phyloP scores from a whole-genome alignment of 2,797 vertebrate species.

The Gymnoscopelus braueri region DNA sequence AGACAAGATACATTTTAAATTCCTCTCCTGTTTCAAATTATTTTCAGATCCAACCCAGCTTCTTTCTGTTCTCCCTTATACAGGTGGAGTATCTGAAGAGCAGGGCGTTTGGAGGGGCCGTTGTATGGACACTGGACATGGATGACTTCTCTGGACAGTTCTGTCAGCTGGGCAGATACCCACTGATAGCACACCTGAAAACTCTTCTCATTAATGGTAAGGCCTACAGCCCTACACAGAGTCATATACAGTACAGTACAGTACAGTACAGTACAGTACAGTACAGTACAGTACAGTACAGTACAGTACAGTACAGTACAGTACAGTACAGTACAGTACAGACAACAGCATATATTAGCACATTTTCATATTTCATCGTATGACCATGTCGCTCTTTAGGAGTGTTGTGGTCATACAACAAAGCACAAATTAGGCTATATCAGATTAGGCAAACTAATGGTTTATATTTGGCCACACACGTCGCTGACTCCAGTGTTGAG shows the following conservation, averaged over 20 bases:
- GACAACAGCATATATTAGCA: not conserved
- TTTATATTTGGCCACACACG: no score
- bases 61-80: not conserved
- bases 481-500: not conserved
- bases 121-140: conserved; percentile 72
- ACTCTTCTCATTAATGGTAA: conserved; percentile 57
- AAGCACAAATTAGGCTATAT: not conserved
- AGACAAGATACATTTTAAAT: not conserved
- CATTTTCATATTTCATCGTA: conserved; percentile 6
- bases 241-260: not conserved
- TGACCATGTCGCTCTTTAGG: not conserved
- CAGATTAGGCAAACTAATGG: not conserved
- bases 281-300: not conserved
- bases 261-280: no score
- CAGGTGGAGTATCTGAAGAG: conserved; percentile 67
- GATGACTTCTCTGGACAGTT: conserved; percentile 75
- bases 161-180: conserved; percentile 67
- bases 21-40: not conserved
- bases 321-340: not conserved
- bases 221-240: conserved; percentile 2
- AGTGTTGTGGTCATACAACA: not conserved
- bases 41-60: not conserved
- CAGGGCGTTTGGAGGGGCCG: conserved; percentile 58
- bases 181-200: conserved; percentile 61
- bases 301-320: not conserved